Base-by-base conservation (phyloP, 2,113 vertebrate species). In the Dipodomys merriami region DNA sequence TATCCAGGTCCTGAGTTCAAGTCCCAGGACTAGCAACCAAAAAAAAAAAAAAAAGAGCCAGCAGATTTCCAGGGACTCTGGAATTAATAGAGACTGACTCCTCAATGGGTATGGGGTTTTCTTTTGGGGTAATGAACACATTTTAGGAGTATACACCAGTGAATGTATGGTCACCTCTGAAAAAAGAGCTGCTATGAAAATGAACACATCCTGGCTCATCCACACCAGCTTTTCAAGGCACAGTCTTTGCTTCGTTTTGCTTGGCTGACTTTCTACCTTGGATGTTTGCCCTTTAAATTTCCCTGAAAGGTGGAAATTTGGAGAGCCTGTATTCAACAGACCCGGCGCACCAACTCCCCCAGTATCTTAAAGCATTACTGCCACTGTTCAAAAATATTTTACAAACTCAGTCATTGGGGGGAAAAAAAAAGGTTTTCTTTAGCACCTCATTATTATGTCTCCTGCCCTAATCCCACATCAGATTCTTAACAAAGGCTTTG, bases 401-500 rank as follows among this genome's bases (percentile, higher is more conserved):
- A 69, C 53, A 86, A 87, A 86, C 35, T 93, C 71, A 35, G 86
- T 88, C 90, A 94, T 91, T 69, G 81, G 39, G 39, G 39, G 39
- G 35, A 39, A 49, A 9, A 49, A 86, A 84, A 94, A 88, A 91
- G 57, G 53, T 85, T 94, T 94, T 72, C 68, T 95, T 96, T 90
- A 94, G 85, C 90, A 90, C 86, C 82, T 91, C 91, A 88, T 92
- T 93, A 95, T 80, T 88, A 72, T 76, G 44, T 92, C 84, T 73
- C 78, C 86, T 91, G 80, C 44, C 83, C 94, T 96, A 79, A 89
- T 82, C 88, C 62, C 79, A 86, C 79, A 79, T 78, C 60, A 79
- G 53, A 94, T 91, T 95, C 87, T 96, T 83, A 97, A 85, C 88
- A 80, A 67, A 82, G 80, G 60, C 44, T 94, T 88, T 93, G n/a